Percentiles rank a stretch among this genome's conserved stretches.
These are phyloP conservation scores for Psammodynastes pulverulentus DNA, from an alignment of 2,113 vertebrate species.

Conservation along the genomic window DNA sequence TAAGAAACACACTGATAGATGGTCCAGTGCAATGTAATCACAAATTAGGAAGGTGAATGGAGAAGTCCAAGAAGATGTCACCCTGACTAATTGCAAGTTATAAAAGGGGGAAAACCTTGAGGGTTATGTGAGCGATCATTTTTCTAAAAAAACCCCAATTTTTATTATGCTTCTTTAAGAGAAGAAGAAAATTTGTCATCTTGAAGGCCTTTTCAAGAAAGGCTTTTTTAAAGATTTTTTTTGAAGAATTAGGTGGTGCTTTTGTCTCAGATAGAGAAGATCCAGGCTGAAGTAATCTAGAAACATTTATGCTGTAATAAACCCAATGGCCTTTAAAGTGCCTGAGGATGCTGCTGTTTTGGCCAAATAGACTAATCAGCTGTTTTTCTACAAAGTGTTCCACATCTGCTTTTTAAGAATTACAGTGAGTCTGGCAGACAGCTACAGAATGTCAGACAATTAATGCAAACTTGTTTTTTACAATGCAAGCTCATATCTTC, in stretches of 20 bases:
- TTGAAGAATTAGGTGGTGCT: background rate
- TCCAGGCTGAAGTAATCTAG: background rate
- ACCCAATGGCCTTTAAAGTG: background rate
- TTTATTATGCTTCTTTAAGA: background rate
- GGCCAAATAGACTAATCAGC: background rate
- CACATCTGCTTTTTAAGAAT: background rate
- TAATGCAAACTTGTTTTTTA: background rate
- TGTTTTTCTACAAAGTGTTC: background rate
- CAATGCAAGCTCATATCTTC: background rate
- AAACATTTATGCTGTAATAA: background rate
- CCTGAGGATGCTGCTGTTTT: background rate
- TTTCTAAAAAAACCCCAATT: background rate
- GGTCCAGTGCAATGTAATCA: background rate
- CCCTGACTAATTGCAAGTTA: background rate
- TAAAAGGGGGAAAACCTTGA: background rate
- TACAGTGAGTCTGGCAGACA: background rate
- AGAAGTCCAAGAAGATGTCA: background rate
- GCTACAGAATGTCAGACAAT: background rate
- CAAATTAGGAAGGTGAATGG: background rate
- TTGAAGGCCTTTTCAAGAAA: background rate
- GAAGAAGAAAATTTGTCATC: background rate
- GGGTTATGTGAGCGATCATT: background rate
- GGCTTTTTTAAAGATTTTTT: background rate
- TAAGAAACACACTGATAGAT: background rate
- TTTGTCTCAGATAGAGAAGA: background rate